Evolutionary conservation across 2,113 vertebrate species (phyloP).

Genomic region (Illadopsis cleaveri): DNA sequence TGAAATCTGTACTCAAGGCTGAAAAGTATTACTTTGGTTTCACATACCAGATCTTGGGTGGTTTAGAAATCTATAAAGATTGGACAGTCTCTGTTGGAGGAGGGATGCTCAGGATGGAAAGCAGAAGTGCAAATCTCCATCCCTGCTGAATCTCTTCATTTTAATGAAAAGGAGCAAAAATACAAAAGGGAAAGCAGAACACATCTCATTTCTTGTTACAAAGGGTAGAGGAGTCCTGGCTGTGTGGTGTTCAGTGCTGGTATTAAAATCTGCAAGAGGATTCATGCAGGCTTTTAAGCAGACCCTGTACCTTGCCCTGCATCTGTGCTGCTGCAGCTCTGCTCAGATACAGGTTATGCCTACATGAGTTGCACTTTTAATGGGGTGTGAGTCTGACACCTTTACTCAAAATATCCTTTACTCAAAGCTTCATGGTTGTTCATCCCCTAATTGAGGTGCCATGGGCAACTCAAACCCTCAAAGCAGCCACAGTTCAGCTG

Average conservation of each 20-base stretch:
- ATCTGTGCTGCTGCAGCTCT: neutral
- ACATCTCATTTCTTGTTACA: neutral
- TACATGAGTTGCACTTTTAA: neutral
- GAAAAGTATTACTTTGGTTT: neutral
- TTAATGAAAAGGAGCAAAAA: neutral
- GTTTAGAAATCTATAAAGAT: neutral
- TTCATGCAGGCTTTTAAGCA: neutral
- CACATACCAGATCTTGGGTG: neutral
- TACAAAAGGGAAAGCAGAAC: neutral
- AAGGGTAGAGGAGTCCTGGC: neutral
- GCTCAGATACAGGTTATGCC: neutral
- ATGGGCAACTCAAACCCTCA: neutral
- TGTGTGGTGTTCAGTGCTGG: neutral
- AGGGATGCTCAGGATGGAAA: neutral
- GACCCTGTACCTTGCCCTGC: neutral
- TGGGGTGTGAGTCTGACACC: neutral
- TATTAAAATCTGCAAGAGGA: neutral
- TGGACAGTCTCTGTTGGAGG: neutral
- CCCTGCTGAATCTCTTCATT: neutral
- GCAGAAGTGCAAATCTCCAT: neutral
- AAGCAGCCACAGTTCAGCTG: neutral
- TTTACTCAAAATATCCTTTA: neutral
- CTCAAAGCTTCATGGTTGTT: neutral
- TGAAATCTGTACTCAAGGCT: neutral
- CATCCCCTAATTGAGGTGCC: neutral